A percentile compares a stretch with the other conserved stretches of the same genome.
Evolutionary conservation across 2,888 invertebrate genomes (phyloP).

Genomic region (Augochlorella aurata): DNA sequence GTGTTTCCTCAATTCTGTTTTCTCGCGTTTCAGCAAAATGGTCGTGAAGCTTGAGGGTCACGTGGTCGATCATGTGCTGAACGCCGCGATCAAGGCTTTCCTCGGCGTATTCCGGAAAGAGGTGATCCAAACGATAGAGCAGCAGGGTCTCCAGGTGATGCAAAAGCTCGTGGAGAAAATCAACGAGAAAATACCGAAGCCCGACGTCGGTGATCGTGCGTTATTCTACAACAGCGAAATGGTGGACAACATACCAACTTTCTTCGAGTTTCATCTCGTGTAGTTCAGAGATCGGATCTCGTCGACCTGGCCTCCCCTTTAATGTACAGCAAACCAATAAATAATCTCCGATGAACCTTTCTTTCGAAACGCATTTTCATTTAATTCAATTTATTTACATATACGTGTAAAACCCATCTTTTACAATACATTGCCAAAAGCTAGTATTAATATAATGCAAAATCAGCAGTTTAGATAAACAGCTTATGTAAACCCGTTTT

Average conservation of each 20-base stretch:
- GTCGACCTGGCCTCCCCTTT: too few species aligned
- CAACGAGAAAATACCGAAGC: conserved; percentile 16
- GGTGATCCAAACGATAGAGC: conserved; percentile 27
- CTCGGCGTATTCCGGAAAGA: conserved; percentile 42
- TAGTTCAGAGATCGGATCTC: neutral
- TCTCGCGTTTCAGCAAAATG: conserved; percentile 54
- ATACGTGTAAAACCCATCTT: too few species aligned
- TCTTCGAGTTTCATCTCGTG: neutral
- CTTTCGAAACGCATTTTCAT: too few species aligned
- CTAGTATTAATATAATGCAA: too few species aligned
- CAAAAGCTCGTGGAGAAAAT: neutral
- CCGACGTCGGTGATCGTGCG: neutral
- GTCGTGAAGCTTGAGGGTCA: conserved; percentile 63
- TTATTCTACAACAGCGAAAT: neutral
- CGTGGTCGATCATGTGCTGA: conserved; percentile 61
- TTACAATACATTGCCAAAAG: too few species aligned
- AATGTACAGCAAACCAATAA: too few species aligned
- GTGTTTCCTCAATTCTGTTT: neutral
- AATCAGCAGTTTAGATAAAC: too few species aligned
- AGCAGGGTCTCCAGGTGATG: neutral
- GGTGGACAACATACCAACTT: neutral
- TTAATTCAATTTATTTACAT: too few species aligned
- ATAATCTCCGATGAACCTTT: too few species aligned
- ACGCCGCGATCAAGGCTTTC: conserved; percentile 46
- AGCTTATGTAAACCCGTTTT: too few species aligned